phyloP scores from a whole-genome alignment of 64 coral and sea anemone species.

The Orbicella faveolata region DNA sequence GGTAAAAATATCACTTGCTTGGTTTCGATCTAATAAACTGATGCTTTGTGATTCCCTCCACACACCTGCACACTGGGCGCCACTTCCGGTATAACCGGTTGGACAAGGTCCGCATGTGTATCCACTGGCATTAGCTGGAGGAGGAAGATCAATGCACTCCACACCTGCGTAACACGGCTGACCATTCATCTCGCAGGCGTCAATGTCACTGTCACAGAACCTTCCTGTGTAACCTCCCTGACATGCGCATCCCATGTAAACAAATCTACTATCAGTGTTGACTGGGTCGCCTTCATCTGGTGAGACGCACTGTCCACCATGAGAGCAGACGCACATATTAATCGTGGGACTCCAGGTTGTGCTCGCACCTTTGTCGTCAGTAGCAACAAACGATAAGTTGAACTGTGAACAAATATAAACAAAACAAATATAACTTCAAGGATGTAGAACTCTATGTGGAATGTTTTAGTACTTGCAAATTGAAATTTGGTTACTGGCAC shows the following conservation, averaged over 20 bases:
- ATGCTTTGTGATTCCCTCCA: background rate
- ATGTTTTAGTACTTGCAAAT: too few relatives aligned
- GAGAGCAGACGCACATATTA: conserved; percentile 18
- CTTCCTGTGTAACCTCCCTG: conserved; percentile 37
- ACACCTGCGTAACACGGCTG: conserved; percentile 62
- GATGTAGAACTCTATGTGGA: too few relatives aligned
- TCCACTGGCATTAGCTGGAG: conserved; percentile 53
- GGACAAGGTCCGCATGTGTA: conserved; percentile 57
- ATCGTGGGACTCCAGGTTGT: conserved; percentile 1
- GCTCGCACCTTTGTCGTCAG: conserved; percentile 16
- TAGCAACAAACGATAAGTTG: background rate
- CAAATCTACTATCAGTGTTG: conserved; percentile 16
- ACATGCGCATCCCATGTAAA: conserved; percentile 33
- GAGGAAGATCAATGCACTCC: conserved; percentile 32
- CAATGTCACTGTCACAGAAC: conserved; percentile 54
- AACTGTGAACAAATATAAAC: background rate
- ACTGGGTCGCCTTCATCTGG: conserved; percentile 20
- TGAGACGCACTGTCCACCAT: conserved; percentile 20
- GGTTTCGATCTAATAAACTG: too few relatives aligned
- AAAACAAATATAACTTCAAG: too few relatives aligned
- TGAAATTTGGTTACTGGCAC: too few relatives aligned
- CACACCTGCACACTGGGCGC: conserved; percentile 30
- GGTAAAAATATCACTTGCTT: too few relatives aligned
- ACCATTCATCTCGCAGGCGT: conserved; percentile 45
- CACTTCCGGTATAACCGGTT: conserved; percentile 34